Evolutionary conservation across 1,140 invertebrate genomes (phyloP).

Genomic region (Trachymyrmex cornetzi): DNA sequence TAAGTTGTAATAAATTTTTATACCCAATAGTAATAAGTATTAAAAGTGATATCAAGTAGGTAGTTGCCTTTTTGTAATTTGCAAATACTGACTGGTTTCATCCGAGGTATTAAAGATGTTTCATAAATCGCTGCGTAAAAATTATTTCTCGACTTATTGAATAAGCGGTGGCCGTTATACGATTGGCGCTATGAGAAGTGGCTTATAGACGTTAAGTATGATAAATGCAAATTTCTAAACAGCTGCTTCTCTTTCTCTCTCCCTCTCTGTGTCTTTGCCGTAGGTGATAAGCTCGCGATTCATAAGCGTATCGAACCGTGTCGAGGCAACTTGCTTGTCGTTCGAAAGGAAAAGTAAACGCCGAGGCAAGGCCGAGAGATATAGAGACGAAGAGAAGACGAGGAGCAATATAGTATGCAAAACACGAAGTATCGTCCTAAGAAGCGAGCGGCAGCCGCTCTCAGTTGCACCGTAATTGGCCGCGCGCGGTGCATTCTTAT

Average conservation of each 20-base stretch:
- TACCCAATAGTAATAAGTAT: neutral
- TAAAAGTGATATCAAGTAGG: neutral
- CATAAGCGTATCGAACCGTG: slow-evolving; percentile 57
- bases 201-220: slow-evolving; percentile 34
- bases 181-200: slow-evolving; percentile 20
- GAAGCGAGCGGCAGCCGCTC: slow-evolving; percentile 67
- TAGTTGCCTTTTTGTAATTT: neutral
- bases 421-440: slow-evolving; percentile 73
- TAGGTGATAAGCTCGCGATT: slow-evolving; percentile 56
- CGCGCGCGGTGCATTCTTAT: slow-evolving; percentile 74
- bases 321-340: slow-evolving; percentile 54
- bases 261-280: neutral
- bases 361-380: slow-evolving; percentile 19
- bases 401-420: slow-evolving; percentile 69
- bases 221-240: slow-evolving; percentile 61
- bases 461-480: slow-evolving; percentile 72
- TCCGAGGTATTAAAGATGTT: slow-evolving; percentile 14
- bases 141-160: slow-evolving; percentile 15
- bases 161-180: slow-evolving; percentile 23
- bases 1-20: neutral
- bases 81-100: neutral
- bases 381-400: slow-evolving; percentile 44
- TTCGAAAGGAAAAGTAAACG: slow-evolving; percentile 63
- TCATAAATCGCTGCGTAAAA: slow-evolving; percentile 9
- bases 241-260: neutral